Conservation (phyloP, 2,113 vertebrate species). For the Lepisosteus osseus region DNA sequence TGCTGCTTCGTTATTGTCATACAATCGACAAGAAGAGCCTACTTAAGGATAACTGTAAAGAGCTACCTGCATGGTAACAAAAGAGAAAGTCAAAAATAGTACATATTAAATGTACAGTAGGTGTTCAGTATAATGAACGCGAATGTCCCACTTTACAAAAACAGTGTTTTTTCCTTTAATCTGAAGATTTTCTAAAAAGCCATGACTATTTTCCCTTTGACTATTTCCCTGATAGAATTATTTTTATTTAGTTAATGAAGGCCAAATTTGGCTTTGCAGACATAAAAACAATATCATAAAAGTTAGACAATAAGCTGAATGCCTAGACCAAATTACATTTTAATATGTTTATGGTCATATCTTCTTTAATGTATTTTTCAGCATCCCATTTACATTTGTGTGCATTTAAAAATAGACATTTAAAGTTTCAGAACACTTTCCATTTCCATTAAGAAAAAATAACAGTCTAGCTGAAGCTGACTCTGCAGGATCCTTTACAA, state of each 20-base stretch:
- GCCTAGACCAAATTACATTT: constrained; percentile 18
- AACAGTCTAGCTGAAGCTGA: not conserved
- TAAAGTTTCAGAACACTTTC: not conserved
- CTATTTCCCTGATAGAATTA: constrained; percentile 9
- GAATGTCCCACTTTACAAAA: too few relatives aligned
- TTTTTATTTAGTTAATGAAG: constrained; percentile 1
- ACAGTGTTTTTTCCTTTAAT: too few relatives aligned
- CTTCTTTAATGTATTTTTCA: not conserved
- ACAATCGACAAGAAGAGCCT: too few relatives aligned
- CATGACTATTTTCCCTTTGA: not conserved
- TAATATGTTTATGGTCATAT: not conserved
- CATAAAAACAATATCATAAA: not conserved
- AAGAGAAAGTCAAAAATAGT: too few relatives aligned
- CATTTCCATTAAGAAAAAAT: constrained; percentile 5
- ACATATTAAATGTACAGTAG: too few relatives aligned
- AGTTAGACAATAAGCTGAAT: constrained; percentile 9
- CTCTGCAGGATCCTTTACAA: too few relatives aligned
- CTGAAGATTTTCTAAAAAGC: constrained; percentile 1
- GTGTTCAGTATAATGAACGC: too few relatives aligned
- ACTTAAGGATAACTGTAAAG: too few relatives aligned
- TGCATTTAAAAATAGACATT: not conserved
- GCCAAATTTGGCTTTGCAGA: not conserved
- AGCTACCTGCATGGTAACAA: too few relatives aligned
- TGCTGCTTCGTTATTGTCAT: too few relatives aligned
- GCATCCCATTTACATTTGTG: not conserved